These are phyloP conservation scores for Axea sp. DNA, from an alignment of 2,888 invertebrate species.

Conservation along the genomic window DNA sequence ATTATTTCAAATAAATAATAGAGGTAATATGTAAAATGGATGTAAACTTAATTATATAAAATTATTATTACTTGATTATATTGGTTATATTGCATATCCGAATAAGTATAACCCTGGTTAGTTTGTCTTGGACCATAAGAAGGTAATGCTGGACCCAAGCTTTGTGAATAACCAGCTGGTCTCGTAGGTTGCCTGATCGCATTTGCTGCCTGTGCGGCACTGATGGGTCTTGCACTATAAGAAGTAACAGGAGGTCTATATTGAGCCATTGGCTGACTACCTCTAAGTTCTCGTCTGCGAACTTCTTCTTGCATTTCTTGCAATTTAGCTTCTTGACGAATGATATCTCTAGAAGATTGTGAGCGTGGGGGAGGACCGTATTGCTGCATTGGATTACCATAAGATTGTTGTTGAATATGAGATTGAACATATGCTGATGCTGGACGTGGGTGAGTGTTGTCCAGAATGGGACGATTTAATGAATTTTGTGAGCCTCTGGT, in stretches of 20 bases:
- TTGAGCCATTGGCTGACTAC: conserved; percentile 69
- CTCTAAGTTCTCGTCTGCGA: conserved; percentile 80
- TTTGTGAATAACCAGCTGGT: conserved; percentile 75
- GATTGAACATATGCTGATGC: conserved; percentile 81
- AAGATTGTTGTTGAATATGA: conserved; percentile 68
- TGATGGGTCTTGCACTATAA: conserved; percentile 69
- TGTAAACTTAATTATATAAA: no score
- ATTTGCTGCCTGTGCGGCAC: conserved; percentile 69
- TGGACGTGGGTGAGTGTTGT: conserved; percentile 79
- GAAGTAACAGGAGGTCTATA: conserved; percentile 70
- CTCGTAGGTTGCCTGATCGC: conserved; percentile 66
- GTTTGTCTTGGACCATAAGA: conserved; percentile 63
- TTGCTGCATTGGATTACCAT: conserved; percentile 69
- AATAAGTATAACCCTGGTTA: conserved; percentile 68
- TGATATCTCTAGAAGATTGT: conserved; percentile 80
- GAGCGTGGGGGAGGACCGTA: conserved; percentile 77
- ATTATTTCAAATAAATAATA: no score
- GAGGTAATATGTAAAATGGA: no score
- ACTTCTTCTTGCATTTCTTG: conserved; percentile 92
- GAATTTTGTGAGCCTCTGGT: conserved; percentile 82
- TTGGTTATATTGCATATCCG: conserved; percentile 72
- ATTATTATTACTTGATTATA: conserved; percentile 67
- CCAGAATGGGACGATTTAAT: conserved; percentile 81
- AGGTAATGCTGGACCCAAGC: conserved; percentile 71
- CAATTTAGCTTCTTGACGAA: conserved; percentile 84